Conservation (phyloP, 2,113 vertebrate genomes). For the Neotoma lepida region DNA sequence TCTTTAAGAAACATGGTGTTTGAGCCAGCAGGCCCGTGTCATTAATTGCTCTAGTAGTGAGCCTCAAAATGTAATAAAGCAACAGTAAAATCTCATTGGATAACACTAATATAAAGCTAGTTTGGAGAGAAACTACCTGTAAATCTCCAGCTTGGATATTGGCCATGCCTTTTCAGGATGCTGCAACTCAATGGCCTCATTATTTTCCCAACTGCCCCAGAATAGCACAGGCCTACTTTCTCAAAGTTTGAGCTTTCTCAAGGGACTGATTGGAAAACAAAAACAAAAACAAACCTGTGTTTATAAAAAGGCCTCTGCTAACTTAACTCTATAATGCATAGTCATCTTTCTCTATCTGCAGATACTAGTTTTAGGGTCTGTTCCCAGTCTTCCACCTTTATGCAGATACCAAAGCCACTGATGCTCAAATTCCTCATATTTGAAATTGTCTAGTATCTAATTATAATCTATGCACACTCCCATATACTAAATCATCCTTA, state of each 20-base stretch:
- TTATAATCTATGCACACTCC: neutral
- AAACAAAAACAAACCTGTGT: neutral
- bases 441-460: neutral
- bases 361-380: neutral
- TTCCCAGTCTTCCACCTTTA: neutral
- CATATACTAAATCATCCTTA: neutral
- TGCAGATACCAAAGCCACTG: neutral
- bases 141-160: neutral
- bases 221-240: neutral
- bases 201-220: neutral
- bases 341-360: neutral
- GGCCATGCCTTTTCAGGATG: no score
- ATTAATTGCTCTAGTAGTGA: neutral
- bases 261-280: neutral
- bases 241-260: neutral
- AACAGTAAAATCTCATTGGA: neutral
- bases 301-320: neutral
- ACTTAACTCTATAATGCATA: neutral
- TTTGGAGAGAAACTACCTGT: neutral
- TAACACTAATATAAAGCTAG: neutral
- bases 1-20: neutral
- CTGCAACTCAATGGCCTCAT: neutral
- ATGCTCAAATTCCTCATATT: neutral
- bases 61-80: neutral
- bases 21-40: accelerated